Evolutionary conservation across 2,888 invertebrate species (phyloP), one percentile per base, ranked within the genome.

Genomic region (Eupeodes luniger): DNA sequence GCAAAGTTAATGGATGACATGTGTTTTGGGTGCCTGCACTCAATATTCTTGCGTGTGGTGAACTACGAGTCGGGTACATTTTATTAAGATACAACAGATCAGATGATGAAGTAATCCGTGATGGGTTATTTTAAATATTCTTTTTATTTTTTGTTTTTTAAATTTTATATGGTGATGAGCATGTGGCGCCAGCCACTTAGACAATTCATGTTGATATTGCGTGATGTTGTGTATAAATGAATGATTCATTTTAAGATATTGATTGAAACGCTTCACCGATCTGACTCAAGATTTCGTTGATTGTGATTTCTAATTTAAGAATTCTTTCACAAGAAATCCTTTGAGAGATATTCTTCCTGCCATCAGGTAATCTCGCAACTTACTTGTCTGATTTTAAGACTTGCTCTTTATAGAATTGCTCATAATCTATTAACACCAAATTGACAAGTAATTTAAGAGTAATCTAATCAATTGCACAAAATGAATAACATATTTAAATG

Each of bases 241-340:
- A 14, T 61, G 14, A 51, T 16, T 16, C 6, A 53, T 53, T 16
- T 40, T 5, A n/a, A 34, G 53, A 34, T 27, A 27, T 49, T 14
- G 16, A 27, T 14, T 57, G 16, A 57, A 77, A 19, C 3, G 11
- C 19, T 77, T 82, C 40, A 66, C 59, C 78, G 70, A 78, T 78
- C 66, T 72, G 66, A 49, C 77, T 27, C 49, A 82, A 82, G 59
- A 82, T 49, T 70, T 64, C 36, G 57, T 77, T 51, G 34, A n/a
- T 77, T 49, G 47, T 47, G 47, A n/a, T 34, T 61, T 57, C 27
- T 16, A 16, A 40, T 40, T 40, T 40, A 9, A 5, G 40, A 9
- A 9, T 40, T 40, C 6, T 40, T 5, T 40, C 7, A 40, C 40
- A 40, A 5, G 40, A 40, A 40, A 40, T 40, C 40, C 9, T 40